A percentile compares a stretch with the other conserved stretches of the same genome.
Conservation (phyloP, 2,797 vertebrate species). For the Notamacropus eugenii region DNA sequence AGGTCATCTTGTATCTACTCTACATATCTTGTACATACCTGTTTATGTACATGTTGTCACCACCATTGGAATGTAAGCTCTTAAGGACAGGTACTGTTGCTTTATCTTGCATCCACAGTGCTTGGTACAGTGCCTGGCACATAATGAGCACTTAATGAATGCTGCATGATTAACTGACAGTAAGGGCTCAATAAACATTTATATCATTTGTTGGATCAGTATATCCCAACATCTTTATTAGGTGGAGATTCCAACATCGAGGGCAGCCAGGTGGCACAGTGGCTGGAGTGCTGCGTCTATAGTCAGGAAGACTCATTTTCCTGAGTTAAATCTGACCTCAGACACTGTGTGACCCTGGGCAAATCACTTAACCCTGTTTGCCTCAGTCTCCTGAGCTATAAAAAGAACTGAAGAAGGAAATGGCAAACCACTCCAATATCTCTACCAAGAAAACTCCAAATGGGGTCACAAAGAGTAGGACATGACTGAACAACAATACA, state of each 20-base stretch:
- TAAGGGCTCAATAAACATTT: neutral
- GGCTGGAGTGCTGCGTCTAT: neutral
- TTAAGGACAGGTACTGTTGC: neutral
- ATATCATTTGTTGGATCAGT: neutral
- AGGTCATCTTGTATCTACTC: neutral
- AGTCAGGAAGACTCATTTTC: neutral
- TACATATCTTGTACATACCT: neutral
- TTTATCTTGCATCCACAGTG: neutral
- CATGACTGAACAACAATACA: neutral
- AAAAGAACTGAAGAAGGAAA: neutral
- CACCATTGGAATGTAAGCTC: neutral
- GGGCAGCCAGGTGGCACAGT: too few species aligned
- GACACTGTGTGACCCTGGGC: neutral
- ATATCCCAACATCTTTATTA: neutral
- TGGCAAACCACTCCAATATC: neutral
- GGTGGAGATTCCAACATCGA: neutral
- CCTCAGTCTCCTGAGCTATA: neutral
- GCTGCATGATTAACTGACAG: neutral
- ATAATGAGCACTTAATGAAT: neutral
- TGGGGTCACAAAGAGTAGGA: neutral
- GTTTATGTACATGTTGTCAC: neutral
- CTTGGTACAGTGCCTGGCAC: neutral
- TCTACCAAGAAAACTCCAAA: neutral
- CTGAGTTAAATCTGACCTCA: neutral
- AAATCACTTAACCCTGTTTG: neutral